Percentiles rank a stretch among this genome's conserved stretches.
These are phyloP conservation scores for Myanophis thanlyinensis DNA, from an alignment of 2,113 vertebrate species.

Conservation along the genomic window DNA sequence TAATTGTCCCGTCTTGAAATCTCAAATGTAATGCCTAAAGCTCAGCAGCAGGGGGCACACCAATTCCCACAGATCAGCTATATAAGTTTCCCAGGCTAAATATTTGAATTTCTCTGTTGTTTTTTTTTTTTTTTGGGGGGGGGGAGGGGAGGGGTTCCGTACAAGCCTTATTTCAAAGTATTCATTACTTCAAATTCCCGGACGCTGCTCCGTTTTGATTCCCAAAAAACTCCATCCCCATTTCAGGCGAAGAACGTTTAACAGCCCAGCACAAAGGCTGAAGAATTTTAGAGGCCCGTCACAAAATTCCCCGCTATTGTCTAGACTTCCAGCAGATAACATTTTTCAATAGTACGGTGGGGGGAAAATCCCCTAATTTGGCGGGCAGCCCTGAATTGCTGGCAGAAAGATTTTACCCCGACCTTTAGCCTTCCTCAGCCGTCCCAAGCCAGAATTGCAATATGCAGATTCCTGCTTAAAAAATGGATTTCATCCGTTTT, in stretches of 20 bases:
- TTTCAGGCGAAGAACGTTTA: neutral
- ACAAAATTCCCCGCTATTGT: neutral
- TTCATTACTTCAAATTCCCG: neutral
- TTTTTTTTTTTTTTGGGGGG: fast-evolving
- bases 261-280: too few relatives aligned
- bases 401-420: neutral
- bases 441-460: fast-evolving
- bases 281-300: neutral
- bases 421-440: neutral
- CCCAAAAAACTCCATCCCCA: neutral
- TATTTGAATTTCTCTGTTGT: neutral
- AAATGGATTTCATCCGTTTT: neutral
- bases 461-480: neutral
- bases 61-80: neutral
- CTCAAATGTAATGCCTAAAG: neutral
- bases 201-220: neutral
- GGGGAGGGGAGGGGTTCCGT: too few relatives aligned
- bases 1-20: neutral
- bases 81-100: neutral
- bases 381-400: fast-evolving
- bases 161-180: neutral
- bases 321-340: neutral
- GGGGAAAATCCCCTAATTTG: neutral
- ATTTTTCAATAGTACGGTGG: neutral
- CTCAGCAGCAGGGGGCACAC: neutral